Evolutionary conservation across 1,140 invertebrate genomes (phyloP).

Genomic region (Drosophila subobscura): DNA sequence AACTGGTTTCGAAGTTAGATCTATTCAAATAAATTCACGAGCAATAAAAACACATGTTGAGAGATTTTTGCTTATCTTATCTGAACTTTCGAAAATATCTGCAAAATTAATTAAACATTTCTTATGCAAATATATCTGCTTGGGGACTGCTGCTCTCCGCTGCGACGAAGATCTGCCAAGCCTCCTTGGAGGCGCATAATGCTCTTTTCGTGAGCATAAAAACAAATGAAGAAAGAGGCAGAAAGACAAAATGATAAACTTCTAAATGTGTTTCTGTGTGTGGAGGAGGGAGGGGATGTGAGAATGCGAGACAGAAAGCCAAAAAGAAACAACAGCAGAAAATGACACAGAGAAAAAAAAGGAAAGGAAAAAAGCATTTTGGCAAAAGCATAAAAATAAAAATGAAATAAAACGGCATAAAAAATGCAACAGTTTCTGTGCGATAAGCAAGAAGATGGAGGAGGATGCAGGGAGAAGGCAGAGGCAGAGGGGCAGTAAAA

Average conservation of each 20-base stretch:
- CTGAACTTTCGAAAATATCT: background rate
- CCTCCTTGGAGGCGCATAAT: slow-evolving; percentile 4
- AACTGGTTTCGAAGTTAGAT: background rate
- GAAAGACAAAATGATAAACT: slow-evolving; percentile 70
- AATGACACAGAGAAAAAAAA: slow-evolving; percentile 16
- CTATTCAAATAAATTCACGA: too few relatives aligned
- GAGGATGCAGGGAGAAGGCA: background rate
- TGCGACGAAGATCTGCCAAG: slow-evolving; percentile 3
- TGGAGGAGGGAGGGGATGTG: slow-evolving; percentile 20
- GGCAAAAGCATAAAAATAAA: slow-evolving; percentile 70
- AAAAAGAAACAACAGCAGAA: slow-evolving; percentile 29
- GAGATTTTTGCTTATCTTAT: too few relatives aligned
- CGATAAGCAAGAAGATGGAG: slow-evolving; percentile 56
- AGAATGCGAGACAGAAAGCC: slow-evolving; percentile 7
- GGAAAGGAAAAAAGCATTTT: slow-evolving; percentile 43
- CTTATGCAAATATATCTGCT: too few relatives aligned
- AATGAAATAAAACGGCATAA: slow-evolving; percentile 70
- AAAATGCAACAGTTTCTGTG: slow-evolving; percentile 74
- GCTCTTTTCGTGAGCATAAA: slow-evolving; percentile 6
- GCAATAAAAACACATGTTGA: too few relatives aligned
- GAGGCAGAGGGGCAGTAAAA: background rate
- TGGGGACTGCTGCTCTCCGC: background rate
- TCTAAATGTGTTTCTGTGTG: slow-evolving; percentile 20
- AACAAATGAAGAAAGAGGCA: slow-evolving; percentile 14
- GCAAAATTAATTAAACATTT: background rate